phyloP scores from a whole-genome alignment of 2,888 invertebrate genomes.

The Zaprionus bogoriensis region DNA sequence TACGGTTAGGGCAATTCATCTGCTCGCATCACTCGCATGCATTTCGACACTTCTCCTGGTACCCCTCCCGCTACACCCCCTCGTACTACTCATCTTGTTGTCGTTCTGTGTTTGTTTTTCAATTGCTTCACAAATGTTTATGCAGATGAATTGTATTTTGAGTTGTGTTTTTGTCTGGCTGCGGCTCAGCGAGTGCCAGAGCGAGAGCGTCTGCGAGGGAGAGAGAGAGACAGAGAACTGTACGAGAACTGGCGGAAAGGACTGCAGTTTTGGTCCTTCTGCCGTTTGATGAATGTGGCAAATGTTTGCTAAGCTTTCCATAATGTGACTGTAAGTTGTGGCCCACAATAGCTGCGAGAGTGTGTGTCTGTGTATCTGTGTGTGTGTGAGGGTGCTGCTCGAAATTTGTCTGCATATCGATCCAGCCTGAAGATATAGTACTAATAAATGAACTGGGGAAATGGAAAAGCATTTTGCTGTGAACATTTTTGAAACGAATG shows the following conservation, averaged over 20 bases:
- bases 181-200: neutral
- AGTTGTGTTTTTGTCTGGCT: conserved; percentile 69
- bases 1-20: conserved; percentile 31
- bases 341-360: conserved; percentile 6
- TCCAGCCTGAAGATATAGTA: conserved; percentile 13
- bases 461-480: neutral
- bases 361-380: neutral
- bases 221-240: neutral
- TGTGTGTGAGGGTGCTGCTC: neutral
- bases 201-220: neutral
- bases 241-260: conserved; percentile 11
- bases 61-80: conserved; percentile 1
- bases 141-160: conserved; percentile 77
- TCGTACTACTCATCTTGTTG: conserved; percentile 34
- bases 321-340: conserved; percentile 55
- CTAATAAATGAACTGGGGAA: conserved; percentile 8
- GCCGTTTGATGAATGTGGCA: conserved; percentile 63
- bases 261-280: conserved; percentile 32
- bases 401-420: conserved; percentile 30
- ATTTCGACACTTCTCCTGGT: conserved; percentile 40
- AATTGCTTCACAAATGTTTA: conserved; percentile 77
- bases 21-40: conserved; percentile 48
- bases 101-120: conserved; percentile 61
- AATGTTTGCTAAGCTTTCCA: conserved; percentile 64
- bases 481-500: neutral